phyloP scores from a whole-genome alignment of 2,113 vertebrate genomes.

The Zootoca vivipara region DNA sequence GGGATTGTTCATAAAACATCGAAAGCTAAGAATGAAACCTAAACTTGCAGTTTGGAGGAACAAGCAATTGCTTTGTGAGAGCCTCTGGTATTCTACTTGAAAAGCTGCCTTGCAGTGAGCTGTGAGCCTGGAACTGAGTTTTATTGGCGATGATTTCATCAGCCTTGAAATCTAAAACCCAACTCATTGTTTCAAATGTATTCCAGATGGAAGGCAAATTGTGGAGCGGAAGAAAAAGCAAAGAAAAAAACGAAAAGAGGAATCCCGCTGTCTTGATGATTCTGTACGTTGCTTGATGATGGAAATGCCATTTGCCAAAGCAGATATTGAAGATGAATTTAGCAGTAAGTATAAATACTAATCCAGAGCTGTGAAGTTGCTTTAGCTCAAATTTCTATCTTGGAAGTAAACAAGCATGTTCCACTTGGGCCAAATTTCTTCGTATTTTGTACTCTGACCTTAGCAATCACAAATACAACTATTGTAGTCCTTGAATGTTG shows the following conservation, averaged over 20 bases:
- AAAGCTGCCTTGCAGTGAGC: slow-evolving; percentile 19
- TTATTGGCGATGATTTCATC: slow-evolving; percentile 37
- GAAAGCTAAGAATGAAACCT: slow-evolving; percentile 39
- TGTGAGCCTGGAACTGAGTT: slow-evolving; percentile 13
- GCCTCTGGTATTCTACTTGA: slow-evolving; percentile 7
- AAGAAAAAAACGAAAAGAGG: slow-evolving; percentile 39
- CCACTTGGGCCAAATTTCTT: neutral
- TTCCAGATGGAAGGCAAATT: slow-evolving; percentile 65
- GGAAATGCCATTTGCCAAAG: slow-evolving; percentile 83
- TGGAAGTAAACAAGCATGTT: neutral
- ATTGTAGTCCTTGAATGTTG: neutral
- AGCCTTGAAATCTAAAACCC: slow-evolving; percentile 26
- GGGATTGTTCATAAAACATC: neutral
- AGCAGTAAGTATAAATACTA: slow-evolving; percentile 72
- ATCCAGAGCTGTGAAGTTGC: neutral
- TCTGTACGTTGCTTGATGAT: slow-evolving; percentile 65
- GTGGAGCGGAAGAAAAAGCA: slow-evolving; percentile 54
- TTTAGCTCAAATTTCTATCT: neutral
- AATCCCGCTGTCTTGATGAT: slow-evolving; percentile 39
- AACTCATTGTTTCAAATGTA: slow-evolving; percentile 44
- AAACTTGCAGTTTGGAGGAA: neutral
- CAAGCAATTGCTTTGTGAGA: neutral
- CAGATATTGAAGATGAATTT: slow-evolving; percentile 79
- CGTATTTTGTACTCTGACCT: neutral
- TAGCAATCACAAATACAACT: neutral